Base-by-base conservation (phyloP, 2,797 vertebrate species). In the Hemitrygon akajei region DNA sequence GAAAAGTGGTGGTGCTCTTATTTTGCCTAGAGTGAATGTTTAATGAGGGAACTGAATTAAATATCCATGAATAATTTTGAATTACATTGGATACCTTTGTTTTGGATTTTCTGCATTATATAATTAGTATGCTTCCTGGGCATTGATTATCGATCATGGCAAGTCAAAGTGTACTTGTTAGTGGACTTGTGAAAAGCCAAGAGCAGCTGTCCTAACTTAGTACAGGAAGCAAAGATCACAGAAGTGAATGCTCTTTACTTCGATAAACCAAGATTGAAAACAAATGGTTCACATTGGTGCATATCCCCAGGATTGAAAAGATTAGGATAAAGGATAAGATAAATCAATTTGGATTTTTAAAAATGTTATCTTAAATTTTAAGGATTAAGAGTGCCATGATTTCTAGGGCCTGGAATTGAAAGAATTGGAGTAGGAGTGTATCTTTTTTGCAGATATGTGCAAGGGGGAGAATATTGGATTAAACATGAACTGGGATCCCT, bases 11-110 rank as follows among this genome's bases (percentile, higher is more conserved):
- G 30, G 89, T 71, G 34, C 89, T 91, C 34, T 71, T 63, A 73
- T 69, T 86, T 86, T 56, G 58, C 82, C 60, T 86, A 4, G 56
- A n/a, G 56, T 86, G 56, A n/a, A 5, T 60, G 82, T 86, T 63
- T 86, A 27, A 86, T 86, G 56, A 60, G 14, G 1, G 58, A 60
- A 14, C 30, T 27, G n/a, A 86, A 5, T 2, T n/a, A 86, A 86
- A 86, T 30, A 86, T 27, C n/a, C 58, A 30, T 14, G 27, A 30
- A 47, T 84, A 86, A 86, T 86, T 84, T 86, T 63, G 56, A 86
- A 86, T 86, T 60, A 86, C 60, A 60, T 86, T 86, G 82, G 60
- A 58, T 30, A 86, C 56, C 58, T n/a, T 86, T 86, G 58, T 63
- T 56, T 58, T 18, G 58, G n/a, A 86, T 58, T 86, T 47, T 60